Conservation (phyloP, 2,113 vertebrate species). For the Cavia porcellus region DNA sequence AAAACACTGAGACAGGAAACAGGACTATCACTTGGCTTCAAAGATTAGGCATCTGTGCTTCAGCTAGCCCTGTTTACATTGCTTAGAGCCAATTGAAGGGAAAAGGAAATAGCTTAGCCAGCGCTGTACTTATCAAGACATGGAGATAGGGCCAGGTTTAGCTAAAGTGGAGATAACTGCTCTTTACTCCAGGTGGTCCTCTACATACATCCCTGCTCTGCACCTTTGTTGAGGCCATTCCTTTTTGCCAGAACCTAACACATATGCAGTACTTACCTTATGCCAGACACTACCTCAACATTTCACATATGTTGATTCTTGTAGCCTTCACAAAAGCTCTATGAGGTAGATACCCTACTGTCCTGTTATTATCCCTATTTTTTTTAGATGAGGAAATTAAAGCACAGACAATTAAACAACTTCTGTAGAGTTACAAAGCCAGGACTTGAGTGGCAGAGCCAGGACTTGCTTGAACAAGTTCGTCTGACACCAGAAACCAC, state of each 20-base stretch:
- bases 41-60: no score
- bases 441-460: slow-evolving; percentile 15
- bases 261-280: neutral
- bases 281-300: neutral
- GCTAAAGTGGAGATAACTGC: no score
- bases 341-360: neutral
- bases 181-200: no score
- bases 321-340: neutral
- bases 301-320: neutral
- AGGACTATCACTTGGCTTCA: no score
- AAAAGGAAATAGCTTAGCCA: no score
- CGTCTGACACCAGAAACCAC: neutral
- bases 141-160: no score
- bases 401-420: slow-evolving; percentile 4
- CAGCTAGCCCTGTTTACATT: no score
- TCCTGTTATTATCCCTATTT: neutral
- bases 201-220: no score
- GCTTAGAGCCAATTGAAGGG: no score
- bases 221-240: neutral
- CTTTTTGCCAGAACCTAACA: neutral
- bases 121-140: no score
- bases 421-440: neutral
- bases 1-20: no score
- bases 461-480: neutral
- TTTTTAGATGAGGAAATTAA: slow-evolving; percentile 33